Conservation (phyloP, 37 sponge, comb jelly and placozoan genomes). For the Diacarnus erythraeanus region DNA sequence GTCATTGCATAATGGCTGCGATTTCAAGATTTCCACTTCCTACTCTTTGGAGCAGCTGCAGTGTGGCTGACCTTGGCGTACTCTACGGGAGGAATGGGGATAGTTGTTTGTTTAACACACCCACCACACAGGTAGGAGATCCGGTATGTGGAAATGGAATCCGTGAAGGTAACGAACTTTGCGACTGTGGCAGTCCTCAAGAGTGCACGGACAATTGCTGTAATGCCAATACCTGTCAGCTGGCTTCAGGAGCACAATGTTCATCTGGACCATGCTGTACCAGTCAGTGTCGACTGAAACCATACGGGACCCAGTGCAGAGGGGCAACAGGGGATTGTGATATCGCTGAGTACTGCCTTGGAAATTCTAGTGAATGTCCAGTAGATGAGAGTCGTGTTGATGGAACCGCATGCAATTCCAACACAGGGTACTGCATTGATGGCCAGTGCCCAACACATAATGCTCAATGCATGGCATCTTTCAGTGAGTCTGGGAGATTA, state of each 20-base stretch:
- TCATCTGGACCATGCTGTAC: conserved; percentile 52
- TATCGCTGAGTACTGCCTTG: conserved; percentile 53
- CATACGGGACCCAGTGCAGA: conserved; percentile 53
- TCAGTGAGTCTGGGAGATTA: not conserved
- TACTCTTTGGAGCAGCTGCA: conserved; percentile 43
- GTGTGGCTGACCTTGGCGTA: conserved; percentile 7
- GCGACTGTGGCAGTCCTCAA: conserved; percentile 72
- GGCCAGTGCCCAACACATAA: conserved; percentile 39
- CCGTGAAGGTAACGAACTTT: conserved; percentile 56
- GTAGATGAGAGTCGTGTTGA: conserved; percentile 21
- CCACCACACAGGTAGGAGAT: conserved; percentile 26
- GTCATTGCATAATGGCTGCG: conserved; percentile 50
- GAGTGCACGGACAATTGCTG: conserved; percentile 77
- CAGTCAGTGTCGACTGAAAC: conserved; percentile 18
- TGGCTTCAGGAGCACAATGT: conserved; percentile 59
- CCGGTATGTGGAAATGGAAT: conserved; percentile 83
- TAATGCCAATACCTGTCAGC: conserved; percentile 70
- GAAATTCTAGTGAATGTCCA: conserved; percentile 50
- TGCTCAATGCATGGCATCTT: conserved; percentile 25
- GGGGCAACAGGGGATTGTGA: conserved; percentile 44
- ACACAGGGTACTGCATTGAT: conserved; percentile 39
- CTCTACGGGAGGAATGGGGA: not conserved
- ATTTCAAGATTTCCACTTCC: conserved; percentile 5
- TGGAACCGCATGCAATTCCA: conserved; percentile 30
- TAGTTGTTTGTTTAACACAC: conserved; percentile 39